Conservation (phyloP, 2,888 invertebrate genomes). For the Drosophila helvetica region DNA sequence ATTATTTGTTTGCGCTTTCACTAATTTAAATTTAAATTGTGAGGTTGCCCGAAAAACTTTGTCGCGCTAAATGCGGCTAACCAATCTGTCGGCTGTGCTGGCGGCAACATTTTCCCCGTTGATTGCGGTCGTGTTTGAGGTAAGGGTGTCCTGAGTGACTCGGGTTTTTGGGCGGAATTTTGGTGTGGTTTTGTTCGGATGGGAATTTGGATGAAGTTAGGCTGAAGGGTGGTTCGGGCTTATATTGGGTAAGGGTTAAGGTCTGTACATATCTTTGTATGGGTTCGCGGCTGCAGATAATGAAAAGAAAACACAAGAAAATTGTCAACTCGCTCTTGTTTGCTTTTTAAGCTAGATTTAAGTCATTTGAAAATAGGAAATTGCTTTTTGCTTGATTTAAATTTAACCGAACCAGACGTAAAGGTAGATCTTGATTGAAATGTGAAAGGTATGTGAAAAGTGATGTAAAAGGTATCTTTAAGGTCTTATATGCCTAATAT, state of each 20-base stretch:
- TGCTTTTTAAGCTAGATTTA: neutral
- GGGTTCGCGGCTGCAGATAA: neutral
- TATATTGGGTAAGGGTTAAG: constrained; percentile 4
- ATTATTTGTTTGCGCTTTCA: neutral
- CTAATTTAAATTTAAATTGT: constrained; percentile 65
- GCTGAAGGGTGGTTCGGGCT: neutral
- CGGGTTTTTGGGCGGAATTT: neutral
- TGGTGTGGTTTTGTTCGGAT: neutral
- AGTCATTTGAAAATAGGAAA: neutral
- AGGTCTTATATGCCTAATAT: too few relatives aligned
- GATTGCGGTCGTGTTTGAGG: constrained; percentile 45
- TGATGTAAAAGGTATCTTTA: too few relatives aligned
- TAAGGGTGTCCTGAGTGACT: neutral
- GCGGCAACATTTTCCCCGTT: constrained; percentile 40
- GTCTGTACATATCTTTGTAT: neutral
- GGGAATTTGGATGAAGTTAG: neutral
- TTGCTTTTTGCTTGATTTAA: neutral
- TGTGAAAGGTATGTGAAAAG: too few relatives aligned
- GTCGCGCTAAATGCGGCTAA: constrained; percentile 39
- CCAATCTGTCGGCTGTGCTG: constrained; percentile 54
- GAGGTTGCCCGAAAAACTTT: constrained; percentile 32
- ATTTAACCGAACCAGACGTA: too few relatives aligned
- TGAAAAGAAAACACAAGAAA: constrained; percentile 29
- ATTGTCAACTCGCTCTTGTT: neutral
- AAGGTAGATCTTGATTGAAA: neutral